Conservation (phyloP, 2,888 invertebrate genomes). For the Lepidonotus clava region DNA sequence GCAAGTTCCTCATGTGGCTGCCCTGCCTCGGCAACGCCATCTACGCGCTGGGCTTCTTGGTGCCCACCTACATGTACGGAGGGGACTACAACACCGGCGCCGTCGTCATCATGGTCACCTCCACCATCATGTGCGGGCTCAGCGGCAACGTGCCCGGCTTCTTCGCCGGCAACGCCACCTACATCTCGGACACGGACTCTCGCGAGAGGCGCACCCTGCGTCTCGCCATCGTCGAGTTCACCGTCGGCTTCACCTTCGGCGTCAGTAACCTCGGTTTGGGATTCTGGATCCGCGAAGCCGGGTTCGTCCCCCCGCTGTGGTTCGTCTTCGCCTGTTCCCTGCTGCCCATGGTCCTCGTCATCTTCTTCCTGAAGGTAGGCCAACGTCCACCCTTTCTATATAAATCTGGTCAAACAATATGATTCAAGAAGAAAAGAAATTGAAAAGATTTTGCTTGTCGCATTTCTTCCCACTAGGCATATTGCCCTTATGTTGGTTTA, state of each 20-base stretch:
- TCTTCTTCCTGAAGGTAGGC: slow-evolving; percentile 74
- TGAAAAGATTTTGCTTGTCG: too few relatives aligned
- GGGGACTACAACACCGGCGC: slow-evolving; percentile 61
- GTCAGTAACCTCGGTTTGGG: slow-evolving; percentile 62
- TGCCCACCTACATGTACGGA: slow-evolving; percentile 64
- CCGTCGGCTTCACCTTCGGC: slow-evolving; percentile 66
- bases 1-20: slow-evolving; percentile 77
- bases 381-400: slow-evolving; percentile 59
- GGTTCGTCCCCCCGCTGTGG: slow-evolving; percentile 76
- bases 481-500: too few relatives aligned
- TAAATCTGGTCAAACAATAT: too few relatives aligned
- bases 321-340: slow-evolving; percentile 75
- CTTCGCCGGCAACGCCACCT: slow-evolving; percentile 66
- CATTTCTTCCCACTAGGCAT: too few relatives aligned
- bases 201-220: slow-evolving; percentile 63
- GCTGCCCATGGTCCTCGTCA: slow-evolving; percentile 73
- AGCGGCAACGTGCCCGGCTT: slow-evolving; percentile 66
- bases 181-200: slow-evolving; percentile 68
- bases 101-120: slow-evolving; percentile 62
- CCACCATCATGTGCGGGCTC: slow-evolving; percentile 62
- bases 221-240: slow-evolving; percentile 66
- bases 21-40: slow-evolving; percentile 76
- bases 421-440: too few relatives aligned
- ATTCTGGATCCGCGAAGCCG: slow-evolving; percentile 60
- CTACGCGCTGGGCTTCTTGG: slow-evolving; percentile 71